These are phyloP conservation scores for Crossocerus cetratus DNA, from an alignment of 2,888 invertebrate species.

Conservation along the genomic window DNA sequence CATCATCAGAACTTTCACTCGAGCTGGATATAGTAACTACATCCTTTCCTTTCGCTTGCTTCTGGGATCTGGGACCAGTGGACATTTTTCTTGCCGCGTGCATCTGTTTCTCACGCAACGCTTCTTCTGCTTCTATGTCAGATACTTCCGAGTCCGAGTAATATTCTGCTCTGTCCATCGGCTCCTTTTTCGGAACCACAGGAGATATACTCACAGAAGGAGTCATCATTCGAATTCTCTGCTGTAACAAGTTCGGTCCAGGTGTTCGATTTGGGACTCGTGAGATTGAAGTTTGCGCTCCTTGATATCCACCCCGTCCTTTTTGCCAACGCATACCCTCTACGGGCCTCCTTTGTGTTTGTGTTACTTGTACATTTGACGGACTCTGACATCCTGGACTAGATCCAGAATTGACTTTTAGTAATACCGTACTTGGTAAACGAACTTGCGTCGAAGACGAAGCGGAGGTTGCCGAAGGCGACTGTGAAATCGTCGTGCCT, in stretches of 20 bases:
- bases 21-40: constrained; percentile 87
- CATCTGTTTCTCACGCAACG: constrained; percentile 68
- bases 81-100: constrained; percentile 63
- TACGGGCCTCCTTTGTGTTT: constrained; percentile 66
- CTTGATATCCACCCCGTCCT: constrained; percentile 67
- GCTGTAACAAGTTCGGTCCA: constrained; percentile 66
- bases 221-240: constrained; percentile 77
- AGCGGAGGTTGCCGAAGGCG: constrained; percentile 52
- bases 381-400: constrained; percentile 55
- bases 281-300: constrained; percentile 70
- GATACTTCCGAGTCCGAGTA: constrained; percentile 75
- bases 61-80: constrained; percentile 60
- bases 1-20: constrained; percentile 86
- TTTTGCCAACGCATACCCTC: constrained; percentile 72
- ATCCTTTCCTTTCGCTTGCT: constrained; percentile 76
- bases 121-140: constrained; percentile 70
- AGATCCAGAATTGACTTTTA: constrained; percentile 71
- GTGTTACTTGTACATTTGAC: constrained; percentile 57
- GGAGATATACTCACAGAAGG: constrained; percentile 78
- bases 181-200: constrained; percentile 75
- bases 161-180: constrained; percentile 69
- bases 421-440: constrained; percentile 72
- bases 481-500: constrained; percentile 70
- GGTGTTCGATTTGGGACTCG: constrained; percentile 66
- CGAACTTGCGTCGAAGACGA: constrained; percentile 68